These are phyloP conservation scores for Dendroctonus ponderosae DNA, from an alignment of 1,140 invertebrate genomes.

Conservation along the genomic window DNA sequence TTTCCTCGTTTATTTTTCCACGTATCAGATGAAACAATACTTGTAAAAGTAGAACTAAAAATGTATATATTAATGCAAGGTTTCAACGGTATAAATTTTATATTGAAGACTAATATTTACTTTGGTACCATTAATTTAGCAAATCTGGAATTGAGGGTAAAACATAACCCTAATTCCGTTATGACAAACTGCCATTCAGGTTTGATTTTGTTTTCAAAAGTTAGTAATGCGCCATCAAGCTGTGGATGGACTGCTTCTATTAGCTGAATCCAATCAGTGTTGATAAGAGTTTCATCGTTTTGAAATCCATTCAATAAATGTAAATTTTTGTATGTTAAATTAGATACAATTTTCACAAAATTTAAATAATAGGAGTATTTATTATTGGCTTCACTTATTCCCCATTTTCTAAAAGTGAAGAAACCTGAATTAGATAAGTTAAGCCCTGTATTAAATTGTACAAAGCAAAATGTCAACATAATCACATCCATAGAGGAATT, in stretches of 20 bases:
- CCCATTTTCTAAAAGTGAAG: slow-evolving; percentile 43
- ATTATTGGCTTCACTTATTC: slow-evolving; percentile 31
- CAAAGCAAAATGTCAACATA: too few species aligned
- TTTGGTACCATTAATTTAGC: slow-evolving; percentile 41
- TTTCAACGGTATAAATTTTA: not conserved
- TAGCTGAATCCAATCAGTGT: slow-evolving; percentile 54
- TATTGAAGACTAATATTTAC: slow-evolving; percentile 19
- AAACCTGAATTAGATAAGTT: not conserved
- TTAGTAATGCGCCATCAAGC: slow-evolving; percentile 42
- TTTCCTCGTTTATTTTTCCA: slow-evolving; percentile 11
- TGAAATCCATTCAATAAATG: slow-evolving; percentile 51
- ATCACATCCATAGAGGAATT: too few species aligned
- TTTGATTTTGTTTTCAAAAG: slow-evolving; percentile 43
- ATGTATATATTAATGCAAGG: not conserved
- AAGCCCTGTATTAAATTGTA: not conserved
- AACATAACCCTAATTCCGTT: slow-evolving; percentile 58
- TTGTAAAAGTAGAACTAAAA: slow-evolving; percentile 3
- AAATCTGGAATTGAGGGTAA: slow-evolving; percentile 54
- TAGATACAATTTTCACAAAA: slow-evolving; percentile 54
- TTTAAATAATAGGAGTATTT: slow-evolving; percentile 52
- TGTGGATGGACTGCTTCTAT: slow-evolving; percentile 47
- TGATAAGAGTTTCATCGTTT: slow-evolving; percentile 49
- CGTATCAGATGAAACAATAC: not conserved
- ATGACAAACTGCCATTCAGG: slow-evolving; percentile 54
- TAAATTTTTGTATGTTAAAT: slow-evolving; percentile 53